phyloP scores from a whole-genome alignment of 1,140 invertebrate genomes.

The Anastatus disparis region DNA sequence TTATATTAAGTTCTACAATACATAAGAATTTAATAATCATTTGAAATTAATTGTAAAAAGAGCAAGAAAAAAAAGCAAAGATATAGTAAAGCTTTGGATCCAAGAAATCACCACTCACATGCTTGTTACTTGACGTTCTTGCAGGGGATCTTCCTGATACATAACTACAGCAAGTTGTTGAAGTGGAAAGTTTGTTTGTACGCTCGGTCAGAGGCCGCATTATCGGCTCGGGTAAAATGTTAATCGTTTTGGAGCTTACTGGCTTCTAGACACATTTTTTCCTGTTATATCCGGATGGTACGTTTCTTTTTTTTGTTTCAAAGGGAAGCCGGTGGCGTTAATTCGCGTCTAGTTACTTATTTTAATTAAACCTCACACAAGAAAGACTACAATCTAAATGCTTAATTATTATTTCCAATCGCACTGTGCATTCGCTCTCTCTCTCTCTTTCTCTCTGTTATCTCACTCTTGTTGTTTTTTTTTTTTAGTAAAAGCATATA shows the following conservation, averaged over 20 bases:
- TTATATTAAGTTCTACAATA: neutral
- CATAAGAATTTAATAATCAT: neutral
- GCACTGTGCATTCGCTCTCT: neutral
- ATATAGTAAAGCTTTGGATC: neutral
- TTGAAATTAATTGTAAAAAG: neutral
- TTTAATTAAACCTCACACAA: too few species aligned
- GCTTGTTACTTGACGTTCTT: constrained; percentile 50
- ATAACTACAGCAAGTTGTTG: constrained; percentile 38
- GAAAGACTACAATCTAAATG: too few species aligned
- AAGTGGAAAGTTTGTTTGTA: constrained; percentile 19
- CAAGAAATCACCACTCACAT: constrained; percentile 49
- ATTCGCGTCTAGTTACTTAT: too few species aligned
- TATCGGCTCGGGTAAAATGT: constrained; percentile 26
- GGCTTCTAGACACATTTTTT: constrained; percentile 8
- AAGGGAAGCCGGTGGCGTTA: neutral
- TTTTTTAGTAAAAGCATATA: constrained; percentile 16
- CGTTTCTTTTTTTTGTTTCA: too few species aligned
- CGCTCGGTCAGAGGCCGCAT: constrained; percentile 24
- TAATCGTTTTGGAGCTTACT: neutral
- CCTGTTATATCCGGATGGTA: too few species aligned
- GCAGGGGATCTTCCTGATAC: constrained; percentile 50
- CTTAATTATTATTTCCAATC: too few species aligned
- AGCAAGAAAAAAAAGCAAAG: neutral
- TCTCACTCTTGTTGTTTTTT: too few species aligned
- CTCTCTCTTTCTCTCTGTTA: too few species aligned